A percentile compares a stretch with the other conserved stretches of the same genome.
Conservation (phyloP, 2,888 invertebrate species). For the Drosophila paramelanica region DNA sequence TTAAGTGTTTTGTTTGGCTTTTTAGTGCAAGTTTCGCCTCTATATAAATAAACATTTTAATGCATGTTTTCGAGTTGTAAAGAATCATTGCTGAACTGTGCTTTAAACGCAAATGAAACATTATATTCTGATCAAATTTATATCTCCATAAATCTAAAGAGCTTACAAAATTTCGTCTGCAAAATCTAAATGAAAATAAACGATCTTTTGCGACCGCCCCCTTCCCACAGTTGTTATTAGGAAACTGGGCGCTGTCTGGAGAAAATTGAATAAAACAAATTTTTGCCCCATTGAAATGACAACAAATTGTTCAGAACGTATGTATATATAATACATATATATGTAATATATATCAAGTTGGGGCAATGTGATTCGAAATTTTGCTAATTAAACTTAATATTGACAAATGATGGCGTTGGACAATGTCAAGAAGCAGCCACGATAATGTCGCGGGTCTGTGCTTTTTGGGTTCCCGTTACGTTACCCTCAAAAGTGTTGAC, state of each 20-base stretch:
- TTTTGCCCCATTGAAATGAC: conserved; percentile 52
- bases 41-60: neutral
- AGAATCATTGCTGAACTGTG: conserved; percentile 3
- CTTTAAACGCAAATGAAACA: neutral
- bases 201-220: conserved; percentile 37
- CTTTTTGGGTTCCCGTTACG: conserved; percentile 38
- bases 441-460: conserved; percentile 14
- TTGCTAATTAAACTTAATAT: conserved; percentile 81
- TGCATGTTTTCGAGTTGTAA: neutral
- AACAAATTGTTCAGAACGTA: conserved; percentile 37
- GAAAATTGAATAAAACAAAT: conserved; percentile 66
- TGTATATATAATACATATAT: conserved; percentile 8
- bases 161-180: conserved; percentile 39
- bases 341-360: conserved; percentile 11
- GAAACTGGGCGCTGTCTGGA: conserved; percentile 18
- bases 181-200: conserved; percentile 57
- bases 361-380: conserved; percentile 34
- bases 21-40: conserved; percentile 7
- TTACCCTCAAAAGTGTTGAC: conserved; percentile 50
- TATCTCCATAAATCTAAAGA: conserved; percentile 40
- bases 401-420: conserved; percentile 78
- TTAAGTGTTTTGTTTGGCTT: conserved; percentile 6
- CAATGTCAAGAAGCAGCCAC: conserved; percentile 61
- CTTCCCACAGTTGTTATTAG: conserved; percentile 35
- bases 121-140: conserved; percentile 21